phyloP scores from a whole-genome alignment of 2,797 vertebrate genomes.

The Mareca penelope region DNA sequence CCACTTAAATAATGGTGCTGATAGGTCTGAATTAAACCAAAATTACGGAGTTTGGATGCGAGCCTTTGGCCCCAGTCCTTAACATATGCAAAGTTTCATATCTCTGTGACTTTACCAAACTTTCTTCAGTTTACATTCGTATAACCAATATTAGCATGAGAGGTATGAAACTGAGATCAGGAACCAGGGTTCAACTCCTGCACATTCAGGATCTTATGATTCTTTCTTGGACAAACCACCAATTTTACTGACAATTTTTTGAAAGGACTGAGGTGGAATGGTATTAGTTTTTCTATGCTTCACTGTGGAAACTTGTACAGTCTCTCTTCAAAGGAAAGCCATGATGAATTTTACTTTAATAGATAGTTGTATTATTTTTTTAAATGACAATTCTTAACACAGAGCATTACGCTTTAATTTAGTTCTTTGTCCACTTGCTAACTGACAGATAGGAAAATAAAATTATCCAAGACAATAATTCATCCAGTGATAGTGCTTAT shows the following conservation, averaged over 20 bases:
- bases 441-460: neutral
- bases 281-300: neutral
- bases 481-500: neutral
- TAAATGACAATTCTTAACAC: neutral
- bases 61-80: neutral
- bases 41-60: neutral
- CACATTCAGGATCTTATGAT: neutral
- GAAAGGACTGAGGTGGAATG: neutral
- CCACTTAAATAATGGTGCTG: neutral
- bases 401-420: neutral
- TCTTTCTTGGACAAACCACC: neutral
- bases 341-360: neutral
- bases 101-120: neutral
- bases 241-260: neutral
- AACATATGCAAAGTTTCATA: neutral
- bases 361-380: neutral
- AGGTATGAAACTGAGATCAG: neutral
- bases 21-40: neutral
- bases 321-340: neutral
- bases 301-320: neutral
- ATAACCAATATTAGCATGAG: neutral
- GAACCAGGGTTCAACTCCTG: neutral
- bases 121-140: neutral
- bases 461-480: neutral
- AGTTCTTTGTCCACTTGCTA: neutral